A percentile compares a stretch with the other conserved stretches of the same genome.
phyloP scores from a whole-genome alignment of 2,113 vertebrate genomes.

The Amazona guildingii region DNA sequence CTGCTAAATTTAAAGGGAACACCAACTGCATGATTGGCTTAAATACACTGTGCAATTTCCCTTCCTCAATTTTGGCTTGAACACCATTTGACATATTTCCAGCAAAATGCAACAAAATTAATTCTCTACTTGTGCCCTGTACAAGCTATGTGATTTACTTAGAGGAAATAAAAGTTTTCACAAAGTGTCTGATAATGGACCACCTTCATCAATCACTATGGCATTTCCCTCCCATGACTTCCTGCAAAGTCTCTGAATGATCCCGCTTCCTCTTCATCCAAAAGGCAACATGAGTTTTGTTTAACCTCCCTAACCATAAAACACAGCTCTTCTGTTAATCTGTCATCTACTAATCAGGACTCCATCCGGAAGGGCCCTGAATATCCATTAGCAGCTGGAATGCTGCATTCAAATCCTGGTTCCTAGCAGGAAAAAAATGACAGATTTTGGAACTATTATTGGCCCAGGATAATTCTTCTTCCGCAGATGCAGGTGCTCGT shows the following conservation, averaged over 20 bases:
- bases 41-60: neutral
- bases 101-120: slow-evolving; percentile 68
- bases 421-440: neutral
- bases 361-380: slow-evolving; percentile 44
- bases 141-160: slow-evolving; percentile 62
- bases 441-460: slow-evolving; percentile 16
- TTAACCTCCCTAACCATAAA: slow-evolving; percentile 72
- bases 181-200: slow-evolving; percentile 57
- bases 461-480: slow-evolving; percentile 14
- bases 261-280: slow-evolving; percentile 51
- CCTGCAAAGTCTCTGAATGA: slow-evolving; percentile 59
- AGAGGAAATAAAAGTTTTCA: slow-evolving; percentile 73
- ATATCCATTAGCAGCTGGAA: slow-evolving; percentile 61
- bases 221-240: slow-evolving; percentile 68
- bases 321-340: slow-evolving; percentile 56
- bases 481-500: neutral
- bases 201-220: slow-evolving; percentile 72
- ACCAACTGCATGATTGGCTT: neutral
- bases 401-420: slow-evolving; percentile 12
- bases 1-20: neutral
- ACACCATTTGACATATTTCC: slow-evolving; percentile 48
- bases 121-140: slow-evolving; percentile 42
- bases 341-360: slow-evolving; percentile 66
- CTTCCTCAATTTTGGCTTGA: slow-evolving; percentile 39
- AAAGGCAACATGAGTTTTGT: slow-evolving; percentile 47